Percentiles rank a stretch among this genome's conserved stretches.
These are phyloP conservation scores for Scrobipalpa atriplicella DNA, from an alignment of 2,888 invertebrate species.

Conservation along the genomic window DNA sequence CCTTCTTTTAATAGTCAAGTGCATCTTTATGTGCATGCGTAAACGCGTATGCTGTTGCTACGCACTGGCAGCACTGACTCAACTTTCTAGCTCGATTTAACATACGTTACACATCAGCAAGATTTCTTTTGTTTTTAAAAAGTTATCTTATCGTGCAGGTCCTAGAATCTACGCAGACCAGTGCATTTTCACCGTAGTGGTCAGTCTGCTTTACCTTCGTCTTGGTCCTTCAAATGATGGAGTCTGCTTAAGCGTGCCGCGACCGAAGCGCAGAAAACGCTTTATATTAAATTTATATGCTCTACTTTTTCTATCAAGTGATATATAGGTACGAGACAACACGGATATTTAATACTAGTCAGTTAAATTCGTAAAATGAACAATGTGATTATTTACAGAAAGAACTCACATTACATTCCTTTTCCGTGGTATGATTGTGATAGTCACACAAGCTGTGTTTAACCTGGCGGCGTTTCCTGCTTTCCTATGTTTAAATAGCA, in stretches of 20 bases:
- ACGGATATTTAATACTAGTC: too few relatives aligned
- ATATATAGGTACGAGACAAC: neutral
- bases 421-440: neutral
- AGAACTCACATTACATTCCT: neutral
- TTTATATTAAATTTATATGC: too few relatives aligned
- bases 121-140: neutral
- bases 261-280: too few relatives aligned
- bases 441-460: slow-evolving; percentile 7
- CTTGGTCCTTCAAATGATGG: too few relatives aligned
- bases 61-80: slow-evolving; percentile 35
- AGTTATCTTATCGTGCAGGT: too few relatives aligned
- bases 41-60: slow-evolving; percentile 33
- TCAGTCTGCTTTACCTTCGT: too few relatives aligned
- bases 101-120: slow-evolving; percentile 23
- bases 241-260: neutral
- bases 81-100: slow-evolving; percentile 41
- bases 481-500: slow-evolving; percentile 28
- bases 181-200: too few relatives aligned
- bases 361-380: too few relatives aligned
- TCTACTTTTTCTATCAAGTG: too few relatives aligned
- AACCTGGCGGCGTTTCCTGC: slow-evolving; percentile 20
- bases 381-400: neutral
- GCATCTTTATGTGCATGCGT: slow-evolving; percentile 34
- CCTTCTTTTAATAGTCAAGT: slow-evolving; percentile 29
- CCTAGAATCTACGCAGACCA: too few relatives aligned